A percentile compares a stretch with the other conserved stretches of the same genome.
These are phyloP conservation scores for Volucella inflata DNA, from an alignment of 2,888 invertebrate genomes.

Conservation along the genomic window DNA sequence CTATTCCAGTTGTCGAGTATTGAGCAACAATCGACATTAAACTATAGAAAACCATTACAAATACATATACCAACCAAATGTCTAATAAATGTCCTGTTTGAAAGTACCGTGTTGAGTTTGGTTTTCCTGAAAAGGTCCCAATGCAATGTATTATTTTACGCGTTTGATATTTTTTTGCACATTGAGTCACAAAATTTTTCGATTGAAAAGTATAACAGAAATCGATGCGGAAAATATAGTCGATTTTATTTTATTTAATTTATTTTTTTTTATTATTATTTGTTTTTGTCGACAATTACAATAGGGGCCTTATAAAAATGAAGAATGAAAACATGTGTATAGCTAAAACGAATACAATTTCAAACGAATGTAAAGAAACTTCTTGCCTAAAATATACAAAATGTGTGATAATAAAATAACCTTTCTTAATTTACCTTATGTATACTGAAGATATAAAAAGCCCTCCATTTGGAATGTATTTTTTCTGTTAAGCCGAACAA, in stretches of 20 bases:
- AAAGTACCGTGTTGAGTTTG: too few relatives aligned
- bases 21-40: too few relatives aligned
- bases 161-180: too few relatives aligned
- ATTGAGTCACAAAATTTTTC: slow-evolving; percentile 1
- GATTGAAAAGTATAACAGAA: background rate
- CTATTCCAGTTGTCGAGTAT: too few relatives aligned
- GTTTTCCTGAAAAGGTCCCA: too few relatives aligned
- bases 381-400: slow-evolving; percentile 83
- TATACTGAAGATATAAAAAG: slow-evolving; percentile 72
- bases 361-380: slow-evolving; percentile 78
- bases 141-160: too few relatives aligned
- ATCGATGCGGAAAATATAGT: too few relatives aligned
- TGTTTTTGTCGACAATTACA: background rate
- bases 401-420: slow-evolving; percentile 81
- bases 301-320: slow-evolving; percentile 4
- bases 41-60: too few relatives aligned
- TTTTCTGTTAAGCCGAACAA: slow-evolving; percentile 73
- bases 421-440: slow-evolving; percentile 71
- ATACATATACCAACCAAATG: too few relatives aligned
- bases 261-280: too few relatives aligned
- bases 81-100: too few relatives aligned
- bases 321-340: slow-evolving; percentile 63
- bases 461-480: slow-evolving; percentile 74
- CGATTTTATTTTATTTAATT: too few relatives aligned
- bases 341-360: slow-evolving; percentile 37